These are phyloP conservation scores for Phocoena sinus DNA, from an alignment of 2,113 vertebrate genomes.

Conservation along the genomic window DNA sequence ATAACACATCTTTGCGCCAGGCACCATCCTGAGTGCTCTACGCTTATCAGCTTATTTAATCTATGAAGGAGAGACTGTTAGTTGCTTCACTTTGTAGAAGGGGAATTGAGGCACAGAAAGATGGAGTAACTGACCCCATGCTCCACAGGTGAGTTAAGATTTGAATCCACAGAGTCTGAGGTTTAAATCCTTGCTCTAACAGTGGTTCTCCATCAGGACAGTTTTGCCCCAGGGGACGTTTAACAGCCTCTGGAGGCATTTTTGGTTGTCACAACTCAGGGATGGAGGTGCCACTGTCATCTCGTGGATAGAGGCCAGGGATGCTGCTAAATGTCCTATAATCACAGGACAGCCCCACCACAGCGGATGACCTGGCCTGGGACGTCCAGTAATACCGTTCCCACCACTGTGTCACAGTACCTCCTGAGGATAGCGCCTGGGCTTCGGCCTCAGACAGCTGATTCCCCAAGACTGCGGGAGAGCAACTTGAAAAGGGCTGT, in stretches of 20 bases:
- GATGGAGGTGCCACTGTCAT: background rate
- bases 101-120: background rate
- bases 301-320: background rate
- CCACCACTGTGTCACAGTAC: accelerated
- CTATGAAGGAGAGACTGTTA: background rate
- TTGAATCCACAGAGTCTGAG: background rate
- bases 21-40: background rate
- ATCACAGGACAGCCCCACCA: background rate
- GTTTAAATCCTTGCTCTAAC: background rate
- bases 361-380: accelerated
- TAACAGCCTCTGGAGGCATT: background rate
- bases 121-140: background rate
- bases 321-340: background rate
- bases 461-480: background rate
- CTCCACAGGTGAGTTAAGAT: background rate
- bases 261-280: background rate
- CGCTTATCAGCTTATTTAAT: background rate
- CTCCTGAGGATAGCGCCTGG: no score
- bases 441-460: background rate
- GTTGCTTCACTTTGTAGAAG: background rate
- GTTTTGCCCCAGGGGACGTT: background rate
- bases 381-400: accelerated
- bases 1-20: background rate
- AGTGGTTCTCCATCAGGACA: background rate
- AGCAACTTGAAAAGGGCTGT: background rate